Percentiles rank a stretch among this genome's conserved stretches.
These are phyloP conservation scores for Sebastes taczanowskii DNA, from an alignment of 2,797 vertebrate species.

Conservation along the genomic window DNA sequence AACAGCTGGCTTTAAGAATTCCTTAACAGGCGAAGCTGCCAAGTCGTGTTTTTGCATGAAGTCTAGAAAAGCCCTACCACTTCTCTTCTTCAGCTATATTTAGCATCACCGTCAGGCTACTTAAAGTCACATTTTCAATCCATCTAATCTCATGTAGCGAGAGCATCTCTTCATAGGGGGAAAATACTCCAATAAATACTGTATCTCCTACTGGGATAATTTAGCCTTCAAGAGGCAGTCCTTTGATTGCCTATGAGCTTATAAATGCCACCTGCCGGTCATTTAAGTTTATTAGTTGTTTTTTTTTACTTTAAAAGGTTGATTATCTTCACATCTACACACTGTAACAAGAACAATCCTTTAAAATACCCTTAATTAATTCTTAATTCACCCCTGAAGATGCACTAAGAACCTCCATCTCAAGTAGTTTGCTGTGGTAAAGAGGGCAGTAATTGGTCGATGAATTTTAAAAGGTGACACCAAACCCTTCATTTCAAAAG, in stretches of 20 bases:
- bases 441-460: not conserved
- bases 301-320: not conserved
- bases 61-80: not conserved
- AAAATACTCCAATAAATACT: not conserved
- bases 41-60: not conserved
- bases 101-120: not conserved
- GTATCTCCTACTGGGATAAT: too few species aligned
- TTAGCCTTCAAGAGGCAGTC: too few species aligned
- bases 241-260: too few species aligned
- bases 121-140: not conserved
- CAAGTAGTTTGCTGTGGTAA: not conserved
- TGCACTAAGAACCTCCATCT: not conserved
- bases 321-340: not conserved
- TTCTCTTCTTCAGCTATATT: not conserved
- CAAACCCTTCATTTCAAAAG: not conserved
- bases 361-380: not conserved
- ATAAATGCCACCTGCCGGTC: too few species aligned
- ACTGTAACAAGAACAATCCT: not conserved
- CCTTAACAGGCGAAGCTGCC: not conserved
- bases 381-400: not conserved
- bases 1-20: not conserved
- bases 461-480: not conserved
- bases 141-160: not conserved
- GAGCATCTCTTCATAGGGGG: not conserved
- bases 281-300: too few species aligned